Conservation (phyloP, 1,140 invertebrate genomes). For the Dreissena rostriformis region DNA sequence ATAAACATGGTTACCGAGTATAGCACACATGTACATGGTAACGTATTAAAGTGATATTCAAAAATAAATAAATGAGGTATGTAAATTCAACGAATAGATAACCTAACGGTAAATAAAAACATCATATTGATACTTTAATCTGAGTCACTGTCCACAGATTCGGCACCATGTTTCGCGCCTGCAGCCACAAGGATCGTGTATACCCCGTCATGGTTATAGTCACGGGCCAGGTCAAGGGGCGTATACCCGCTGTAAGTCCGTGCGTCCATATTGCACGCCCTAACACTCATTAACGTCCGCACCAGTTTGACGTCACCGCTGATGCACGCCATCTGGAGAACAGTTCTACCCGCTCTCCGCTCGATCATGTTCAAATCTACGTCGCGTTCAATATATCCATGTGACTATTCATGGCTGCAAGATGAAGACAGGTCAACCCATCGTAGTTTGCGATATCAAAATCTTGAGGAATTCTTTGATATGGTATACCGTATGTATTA, state of each 20-base stretch:
- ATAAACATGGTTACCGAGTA: no score
- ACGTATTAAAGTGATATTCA: no score
- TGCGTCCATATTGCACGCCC: background rate
- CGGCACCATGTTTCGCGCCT: background rate
- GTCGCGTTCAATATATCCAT: slow-evolving; percentile 43
- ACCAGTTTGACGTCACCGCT: slow-evolving; percentile 11
- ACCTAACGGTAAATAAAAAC: no score
- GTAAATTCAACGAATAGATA: no score
- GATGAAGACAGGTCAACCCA: slow-evolving; percentile 86
- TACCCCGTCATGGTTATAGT: background rate
- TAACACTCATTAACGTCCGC: background rate
- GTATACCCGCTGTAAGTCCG: background rate
- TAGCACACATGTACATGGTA: no score
- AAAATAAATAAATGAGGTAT: no score
- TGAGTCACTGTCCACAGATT: slow-evolving; percentile 3
- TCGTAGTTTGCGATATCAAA: slow-evolving; percentile 90
- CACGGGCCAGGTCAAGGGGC: background rate
- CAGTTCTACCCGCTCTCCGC: slow-evolving; percentile 10
- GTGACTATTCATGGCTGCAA: slow-evolving; percentile 56
- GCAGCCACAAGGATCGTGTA: background rate
- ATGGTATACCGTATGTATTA: slow-evolving; percentile 71
- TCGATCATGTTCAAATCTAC: slow-evolving; percentile 86
- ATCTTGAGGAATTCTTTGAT: slow-evolving; percentile 80
- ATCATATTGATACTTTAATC: background rate
- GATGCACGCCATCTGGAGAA: background rate